phyloP scores from a whole-genome alignment of 2,797 vertebrate species.

The Sparidentex hasta region DNA sequence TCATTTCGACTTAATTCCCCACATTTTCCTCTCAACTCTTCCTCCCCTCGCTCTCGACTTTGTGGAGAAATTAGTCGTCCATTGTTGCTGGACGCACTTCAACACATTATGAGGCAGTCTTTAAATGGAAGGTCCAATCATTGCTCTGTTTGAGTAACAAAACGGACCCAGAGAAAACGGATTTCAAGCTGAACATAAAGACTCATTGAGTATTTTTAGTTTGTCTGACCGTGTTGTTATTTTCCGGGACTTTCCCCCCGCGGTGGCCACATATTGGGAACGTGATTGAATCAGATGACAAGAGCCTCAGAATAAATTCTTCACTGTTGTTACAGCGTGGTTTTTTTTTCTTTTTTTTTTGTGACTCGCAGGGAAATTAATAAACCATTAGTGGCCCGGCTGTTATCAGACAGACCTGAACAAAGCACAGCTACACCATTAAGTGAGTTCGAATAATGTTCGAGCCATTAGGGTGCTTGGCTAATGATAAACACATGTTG shows the following conservation, averaged over 20 bases:
- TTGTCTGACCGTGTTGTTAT: background rate
- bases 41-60: background rate
- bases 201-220: slow-evolving; percentile 28
- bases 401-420: slow-evolving; percentile 80
- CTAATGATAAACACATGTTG: slow-evolving; percentile 89
- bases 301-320: slow-evolving; percentile 39
- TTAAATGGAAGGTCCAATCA: background rate
- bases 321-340: slow-evolving; percentile 51
- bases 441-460: slow-evolving; percentile 85
- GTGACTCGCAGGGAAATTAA: slow-evolving; percentile 71
- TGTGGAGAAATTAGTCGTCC: slow-evolving; percentile 11
- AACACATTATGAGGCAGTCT: background rate
- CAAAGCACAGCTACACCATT: slow-evolving; percentile 83
- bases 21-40: background rate
- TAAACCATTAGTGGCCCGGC: slow-evolving; percentile 83
- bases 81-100: slow-evolving; percentile 4
- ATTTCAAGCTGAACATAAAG: slow-evolving; percentile 16
- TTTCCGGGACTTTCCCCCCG: slow-evolving; percentile 36
- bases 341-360: no score
- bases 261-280: background rate
- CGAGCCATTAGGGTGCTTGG: slow-evolving; percentile 83
- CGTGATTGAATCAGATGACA: slow-evolving; percentile 48
- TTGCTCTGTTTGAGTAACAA: background rate
- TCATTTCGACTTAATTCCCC: slow-evolving; percentile 12
- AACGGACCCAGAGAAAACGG: background rate